These are phyloP conservation scores for Athalia circularis DNA, from an alignment of 2,888 invertebrate genomes.

Conservation along the genomic window DNA sequence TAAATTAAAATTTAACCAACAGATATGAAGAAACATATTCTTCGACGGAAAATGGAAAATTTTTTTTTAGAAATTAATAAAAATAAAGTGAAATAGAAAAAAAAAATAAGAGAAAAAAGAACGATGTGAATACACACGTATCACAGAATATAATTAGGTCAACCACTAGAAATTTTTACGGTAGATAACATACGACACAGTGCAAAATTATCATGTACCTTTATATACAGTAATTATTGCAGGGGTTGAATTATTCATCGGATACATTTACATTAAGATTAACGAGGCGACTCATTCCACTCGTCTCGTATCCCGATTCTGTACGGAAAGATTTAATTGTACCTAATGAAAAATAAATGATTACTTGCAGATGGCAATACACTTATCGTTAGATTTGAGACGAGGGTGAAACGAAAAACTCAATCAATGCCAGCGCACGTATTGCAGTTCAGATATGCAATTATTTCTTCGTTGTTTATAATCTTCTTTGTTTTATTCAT, in stretches of 20 bases:
- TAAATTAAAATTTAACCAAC: too few species aligned
- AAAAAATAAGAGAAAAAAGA: background rate
- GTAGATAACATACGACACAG: background rate
- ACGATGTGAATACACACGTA: background rate
- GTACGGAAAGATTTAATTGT: constrained; percentile 24
- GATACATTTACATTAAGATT: constrained; percentile 33
- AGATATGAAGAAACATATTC: background rate
- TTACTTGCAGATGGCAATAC: constrained; percentile 4
- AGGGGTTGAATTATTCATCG: constrained; percentile 26
- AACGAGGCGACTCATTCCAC: constrained; percentile 20
- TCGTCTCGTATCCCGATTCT: constrained; percentile 3
- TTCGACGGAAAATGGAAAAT: background rate
- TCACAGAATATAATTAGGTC: constrained; percentile 8
- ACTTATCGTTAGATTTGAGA: background rate
- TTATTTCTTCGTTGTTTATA: too few species aligned
- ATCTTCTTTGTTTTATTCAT: too few species aligned
- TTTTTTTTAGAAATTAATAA: background rate
- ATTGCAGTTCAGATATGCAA: too few species aligned
- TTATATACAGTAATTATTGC: background rate
- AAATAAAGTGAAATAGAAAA: background rate
- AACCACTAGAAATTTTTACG: background rate
- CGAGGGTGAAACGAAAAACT: constrained; percentile 17
- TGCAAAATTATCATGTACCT: background rate
- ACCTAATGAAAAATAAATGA: constrained; percentile 31
- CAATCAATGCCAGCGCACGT: background rate